Percentiles rank a stretch among this genome's conserved stretches.
These are phyloP conservation scores for Protophormia terraenovae DNA, from an alignment of 2,888 invertebrate species.

Conservation along the genomic window DNA sequence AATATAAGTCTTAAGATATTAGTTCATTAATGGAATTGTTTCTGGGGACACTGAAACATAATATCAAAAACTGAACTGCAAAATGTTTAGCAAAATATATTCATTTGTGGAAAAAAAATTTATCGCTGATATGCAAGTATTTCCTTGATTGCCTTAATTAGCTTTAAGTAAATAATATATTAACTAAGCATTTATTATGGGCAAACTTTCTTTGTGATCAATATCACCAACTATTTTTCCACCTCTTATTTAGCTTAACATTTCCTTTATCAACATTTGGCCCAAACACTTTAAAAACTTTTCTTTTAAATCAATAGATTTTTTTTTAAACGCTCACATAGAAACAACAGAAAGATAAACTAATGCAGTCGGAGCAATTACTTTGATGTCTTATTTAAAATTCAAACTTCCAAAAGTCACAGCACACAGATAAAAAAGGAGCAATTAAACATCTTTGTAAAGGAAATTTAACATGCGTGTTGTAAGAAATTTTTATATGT, in stretches of 20 bases:
- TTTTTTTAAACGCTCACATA: not conserved
- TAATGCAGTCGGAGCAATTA: not conserved
- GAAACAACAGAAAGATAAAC: not conserved
- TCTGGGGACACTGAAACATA: too few species aligned
- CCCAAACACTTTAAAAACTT: not conserved
- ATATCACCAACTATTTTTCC: not conserved
- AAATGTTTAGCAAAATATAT: too few species aligned
- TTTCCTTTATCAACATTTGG: not conserved
- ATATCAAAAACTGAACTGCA: too few species aligned
- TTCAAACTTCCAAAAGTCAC: slow-evolving; percentile 13
- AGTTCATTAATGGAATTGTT: too few species aligned
- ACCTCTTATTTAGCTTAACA: not conserved
- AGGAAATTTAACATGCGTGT: slow-evolving; percentile 45
- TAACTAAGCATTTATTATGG: too few species aligned
- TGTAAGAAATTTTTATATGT: slow-evolving; percentile 1
- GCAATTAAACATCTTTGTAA: slow-evolving; percentile 61
- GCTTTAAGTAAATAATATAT: too few species aligned
- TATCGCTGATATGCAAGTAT: too few species aligned
- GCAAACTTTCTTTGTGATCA: not conserved
- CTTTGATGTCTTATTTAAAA: slow-evolving; percentile 58
- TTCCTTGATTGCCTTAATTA: too few species aligned
- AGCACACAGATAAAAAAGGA: not conserved
- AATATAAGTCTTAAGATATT: too few species aligned
- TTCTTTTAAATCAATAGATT: not conserved
- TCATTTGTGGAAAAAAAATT: too few species aligned